These are phyloP conservation scores for Silvanus unidentatus DNA, from an alignment of 2,888 invertebrate genomes.

Conservation along the genomic window DNA sequence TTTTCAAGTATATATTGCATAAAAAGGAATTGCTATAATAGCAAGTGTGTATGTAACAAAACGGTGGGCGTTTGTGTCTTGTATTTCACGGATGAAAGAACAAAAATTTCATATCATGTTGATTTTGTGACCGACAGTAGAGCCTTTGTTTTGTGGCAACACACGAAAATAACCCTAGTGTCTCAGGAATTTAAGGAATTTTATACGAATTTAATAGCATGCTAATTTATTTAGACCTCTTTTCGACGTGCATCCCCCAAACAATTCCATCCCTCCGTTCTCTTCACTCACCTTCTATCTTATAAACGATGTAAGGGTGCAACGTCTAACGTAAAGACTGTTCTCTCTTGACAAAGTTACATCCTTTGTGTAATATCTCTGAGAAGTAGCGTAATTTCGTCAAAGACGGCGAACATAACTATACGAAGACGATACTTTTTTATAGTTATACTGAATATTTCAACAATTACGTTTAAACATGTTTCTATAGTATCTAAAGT, in stretches of 20 bases:
- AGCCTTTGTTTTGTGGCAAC: conserved; percentile 28
- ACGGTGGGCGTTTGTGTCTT: conserved; percentile 25
- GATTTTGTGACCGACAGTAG: conserved; percentile 35
- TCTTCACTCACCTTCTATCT: background rate
- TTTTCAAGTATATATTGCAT: too few species aligned
- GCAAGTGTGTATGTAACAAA: too few species aligned
- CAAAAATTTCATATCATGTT: conserved; percentile 44
- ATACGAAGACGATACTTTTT: conserved; percentile 4
- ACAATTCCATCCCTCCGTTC: conserved; percentile 2
- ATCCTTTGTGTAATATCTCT: conserved; percentile 6
- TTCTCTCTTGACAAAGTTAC: conserved; percentile 9
- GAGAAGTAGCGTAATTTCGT: conserved; percentile 11
- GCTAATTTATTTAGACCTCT: conserved; percentile 24
- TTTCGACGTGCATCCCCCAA: conserved; percentile 4
- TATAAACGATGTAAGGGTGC: conserved; percentile 6
- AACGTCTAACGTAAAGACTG: conserved; percentile 14
- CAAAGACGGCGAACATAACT: conserved; percentile 9
- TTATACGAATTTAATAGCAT: conserved; percentile 24
- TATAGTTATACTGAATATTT: conserved; percentile 13
- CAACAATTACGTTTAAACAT: conserved; percentile 3
- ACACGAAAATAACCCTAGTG: conserved; percentile 23
- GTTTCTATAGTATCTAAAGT: too few species aligned
- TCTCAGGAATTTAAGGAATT: conserved; percentile 22
- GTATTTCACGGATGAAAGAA: conserved; percentile 37
- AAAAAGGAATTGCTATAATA: too few species aligned